Conservation (phyloP, 2,797 vertebrate species). For the Orientallactaga sibirica region DNA sequence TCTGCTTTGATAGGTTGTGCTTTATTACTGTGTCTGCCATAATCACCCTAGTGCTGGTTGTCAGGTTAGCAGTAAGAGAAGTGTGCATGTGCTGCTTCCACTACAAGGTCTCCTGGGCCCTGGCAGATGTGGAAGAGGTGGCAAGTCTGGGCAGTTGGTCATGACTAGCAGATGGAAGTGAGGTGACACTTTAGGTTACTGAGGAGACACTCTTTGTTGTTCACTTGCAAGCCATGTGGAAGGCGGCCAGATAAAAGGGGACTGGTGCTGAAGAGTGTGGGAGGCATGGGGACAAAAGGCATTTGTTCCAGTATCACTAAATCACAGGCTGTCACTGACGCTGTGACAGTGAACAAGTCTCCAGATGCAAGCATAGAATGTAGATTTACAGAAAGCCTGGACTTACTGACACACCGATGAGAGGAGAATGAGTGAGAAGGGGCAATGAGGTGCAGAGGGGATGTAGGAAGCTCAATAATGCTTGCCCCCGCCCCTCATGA, state of each 20-base stretch:
- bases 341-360: not conserved
- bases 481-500: too few relatives aligned
- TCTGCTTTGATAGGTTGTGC: too few relatives aligned
- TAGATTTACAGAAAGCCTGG: not conserved
- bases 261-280: not conserved
- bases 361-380: not conserved
- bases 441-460: not conserved
- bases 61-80: too few relatives aligned
- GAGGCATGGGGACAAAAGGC: too few relatives aligned
- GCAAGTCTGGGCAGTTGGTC: not conserved
- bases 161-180: not conserved
- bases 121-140: too few relatives aligned
- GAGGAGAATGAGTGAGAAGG: not conserved
- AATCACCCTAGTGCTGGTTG: too few relatives aligned
- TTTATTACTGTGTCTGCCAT: too few relatives aligned
- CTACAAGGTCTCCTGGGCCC: too few relatives aligned
- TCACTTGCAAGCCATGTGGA: not conserved
- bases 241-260: not conserved
- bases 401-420: not conserved
- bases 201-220: not conserved
- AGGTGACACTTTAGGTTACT: not conserved
- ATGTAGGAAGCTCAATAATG: not conserved
- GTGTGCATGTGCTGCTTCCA: too few relatives aligned
- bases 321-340: not conserved
- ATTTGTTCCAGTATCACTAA: constrained; percentile 19